Base-by-base conservation (phyloP, 2,888 invertebrate genomes). In the Rhodophaea formosa region DNA sequence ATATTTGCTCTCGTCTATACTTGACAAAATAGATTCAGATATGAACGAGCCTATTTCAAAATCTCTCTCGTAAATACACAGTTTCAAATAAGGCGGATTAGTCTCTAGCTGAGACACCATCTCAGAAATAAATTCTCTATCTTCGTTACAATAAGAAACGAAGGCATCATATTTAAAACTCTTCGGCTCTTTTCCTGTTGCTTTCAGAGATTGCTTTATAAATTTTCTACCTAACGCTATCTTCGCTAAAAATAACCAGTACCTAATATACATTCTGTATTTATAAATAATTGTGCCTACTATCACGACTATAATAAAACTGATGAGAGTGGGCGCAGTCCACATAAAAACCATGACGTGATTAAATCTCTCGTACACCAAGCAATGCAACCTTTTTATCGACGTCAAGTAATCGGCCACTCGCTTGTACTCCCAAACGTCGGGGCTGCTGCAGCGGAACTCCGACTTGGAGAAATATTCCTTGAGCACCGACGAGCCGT, bases 31-130 rank as follows among this genome's bases (percentile, higher is more conserved):
- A 52, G 93, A 93, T 71, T 95, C 95, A 0, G 94, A 92, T 69
- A 95, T 92, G 62, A 93, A 88, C 0, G 93, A 87, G 3, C 94
- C 94, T 59, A 93, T 92, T 70, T 93, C 92, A 63, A 95, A 94
- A 75, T 95, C 95, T 62, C 95, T 84, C 71, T 95, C 95, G 69
- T 94, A 94, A 30, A 95, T 92, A 74, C 95, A 95, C 42, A 95
- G 79, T 66, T 93, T 93, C 15, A 94, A 89, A 70, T 85, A 90
- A 0, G 94, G 94, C 15, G 92, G 87, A 45, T 91, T 84, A 29
- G 85, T 90, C 76, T 95, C 95, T 58, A 95, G 74, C 72, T 93
- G 92, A 5, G 88, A 80, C 43, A 94, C 92, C 74, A 95, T 82
- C 53, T 92, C 88, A 15, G 92, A 80, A 5, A 95, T 93, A 71